phyloP scores from a whole-genome alignment of 2,797 vertebrate genomes.

The Lophius americanus region DNA sequence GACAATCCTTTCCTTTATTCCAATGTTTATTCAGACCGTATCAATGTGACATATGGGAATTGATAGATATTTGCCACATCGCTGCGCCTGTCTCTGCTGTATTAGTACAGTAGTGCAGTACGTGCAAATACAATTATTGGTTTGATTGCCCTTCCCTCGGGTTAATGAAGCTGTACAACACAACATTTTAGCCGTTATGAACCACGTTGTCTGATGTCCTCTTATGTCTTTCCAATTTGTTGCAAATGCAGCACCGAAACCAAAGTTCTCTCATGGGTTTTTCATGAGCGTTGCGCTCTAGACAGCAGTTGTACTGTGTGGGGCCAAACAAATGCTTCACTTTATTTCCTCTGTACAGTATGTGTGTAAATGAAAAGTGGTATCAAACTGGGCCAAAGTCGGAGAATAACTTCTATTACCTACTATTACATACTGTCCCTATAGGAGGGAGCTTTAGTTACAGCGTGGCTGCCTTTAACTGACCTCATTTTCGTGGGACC shows the following conservation, averaged over 20 bases:
- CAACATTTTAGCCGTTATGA: slow-evolving; percentile 12
- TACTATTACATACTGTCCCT: not conserved
- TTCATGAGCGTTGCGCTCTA: slow-evolving; percentile 47
- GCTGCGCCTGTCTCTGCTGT: not conserved
- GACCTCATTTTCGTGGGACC: slow-evolving; percentile 28
- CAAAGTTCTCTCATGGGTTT: slow-evolving; percentile 32
- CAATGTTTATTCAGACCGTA: no score
- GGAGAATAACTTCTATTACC: slow-evolving; percentile 17
- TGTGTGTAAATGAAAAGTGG: slow-evolving; percentile 12
- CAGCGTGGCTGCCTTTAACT: slow-evolving; percentile 24
- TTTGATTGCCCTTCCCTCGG: not conserved
- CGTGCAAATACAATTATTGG: not conserved
- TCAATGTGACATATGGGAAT: no score
- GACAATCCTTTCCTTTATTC: no score
- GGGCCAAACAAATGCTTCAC: slow-evolving; percentile 56
- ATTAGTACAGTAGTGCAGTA: not conserved
- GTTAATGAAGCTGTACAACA: slow-evolving; percentile 6
- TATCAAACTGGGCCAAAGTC: slow-evolving; percentile 61
- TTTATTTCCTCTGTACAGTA: slow-evolving; percentile 30
- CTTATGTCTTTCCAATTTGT: slow-evolving; percentile 29
- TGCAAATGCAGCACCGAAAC: slow-evolving; percentile 7
- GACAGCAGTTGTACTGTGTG: slow-evolving; percentile 39
- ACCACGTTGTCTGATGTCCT: slow-evolving; percentile 10
- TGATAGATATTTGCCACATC: not conserved
- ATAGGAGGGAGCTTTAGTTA: slow-evolving; percentile 17